These are phyloP conservation scores for Trichoplusia ni DNA, from an alignment of 1,140 invertebrate genomes.

Conservation along the genomic window DNA sequence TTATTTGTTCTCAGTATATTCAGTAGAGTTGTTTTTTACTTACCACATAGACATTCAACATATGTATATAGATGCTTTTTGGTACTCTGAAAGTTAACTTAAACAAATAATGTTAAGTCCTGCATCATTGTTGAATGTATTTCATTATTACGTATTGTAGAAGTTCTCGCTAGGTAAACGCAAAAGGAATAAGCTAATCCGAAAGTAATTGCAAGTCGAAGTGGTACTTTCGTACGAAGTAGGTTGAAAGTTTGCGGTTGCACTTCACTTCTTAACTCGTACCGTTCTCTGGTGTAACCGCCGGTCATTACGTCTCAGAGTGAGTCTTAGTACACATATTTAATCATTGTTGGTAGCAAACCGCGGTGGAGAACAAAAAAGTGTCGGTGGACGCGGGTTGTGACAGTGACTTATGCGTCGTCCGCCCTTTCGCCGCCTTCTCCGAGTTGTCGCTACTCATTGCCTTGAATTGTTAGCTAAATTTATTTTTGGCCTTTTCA, in stretches of 20 bases:
- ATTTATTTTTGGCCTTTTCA: slow-evolving; percentile 43
- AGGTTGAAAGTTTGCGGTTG: background rate
- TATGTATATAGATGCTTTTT: too few relatives aligned
- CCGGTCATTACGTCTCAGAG: slow-evolving; percentile 19
- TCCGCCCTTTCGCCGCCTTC: slow-evolving; percentile 61
- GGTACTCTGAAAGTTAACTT: too few relatives aligned
- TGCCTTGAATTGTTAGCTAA: slow-evolving; percentile 60
- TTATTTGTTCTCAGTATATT: too few relatives aligned
- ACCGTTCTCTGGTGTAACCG: background rate
- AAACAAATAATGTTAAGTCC: too few relatives aligned
- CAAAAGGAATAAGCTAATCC: background rate
- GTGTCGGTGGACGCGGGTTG: slow-evolving; percentile 47
- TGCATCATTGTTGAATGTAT: too few relatives aligned
- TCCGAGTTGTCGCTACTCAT: slow-evolving; percentile 62
- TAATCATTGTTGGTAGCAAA: slow-evolving; percentile 51
- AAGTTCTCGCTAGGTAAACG: too few relatives aligned
- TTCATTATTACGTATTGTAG: too few relatives aligned
- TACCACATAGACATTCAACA: too few relatives aligned
- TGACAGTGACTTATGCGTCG: slow-evolving; percentile 73
- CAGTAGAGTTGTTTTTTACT: too few relatives aligned
- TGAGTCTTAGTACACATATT: slow-evolving; percentile 35
- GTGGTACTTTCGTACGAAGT: background rate
- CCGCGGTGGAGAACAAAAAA: slow-evolving; percentile 58
- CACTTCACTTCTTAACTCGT: background rate
- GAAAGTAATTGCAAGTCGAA: background rate